These are phyloP conservation scores for Sorex araneus DNA, from an alignment of 2,113 vertebrate species.

Conservation along the genomic window DNA sequence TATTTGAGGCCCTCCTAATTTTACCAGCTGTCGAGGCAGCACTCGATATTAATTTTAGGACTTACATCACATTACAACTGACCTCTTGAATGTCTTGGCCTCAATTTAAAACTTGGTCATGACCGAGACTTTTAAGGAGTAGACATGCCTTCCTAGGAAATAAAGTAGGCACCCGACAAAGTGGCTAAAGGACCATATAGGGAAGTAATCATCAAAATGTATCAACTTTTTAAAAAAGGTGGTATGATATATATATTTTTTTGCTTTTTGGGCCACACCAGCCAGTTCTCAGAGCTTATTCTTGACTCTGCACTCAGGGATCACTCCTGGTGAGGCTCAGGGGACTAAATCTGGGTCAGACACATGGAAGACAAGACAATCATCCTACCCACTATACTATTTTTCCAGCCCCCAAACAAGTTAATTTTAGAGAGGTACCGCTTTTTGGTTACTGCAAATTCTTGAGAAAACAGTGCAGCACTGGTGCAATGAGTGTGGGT, in stretches of 20 bases:
- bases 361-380: too few relatives aligned
- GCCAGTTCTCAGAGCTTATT: too few relatives aligned
- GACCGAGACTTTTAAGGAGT: slow-evolving; percentile 17
- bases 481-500: not conserved
- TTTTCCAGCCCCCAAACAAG: too few relatives aligned
- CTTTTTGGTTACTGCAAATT: slow-evolving; percentile 3
- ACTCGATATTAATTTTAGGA: slow-evolving; percentile 59
- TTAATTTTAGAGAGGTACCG: slow-evolving; percentile 22
- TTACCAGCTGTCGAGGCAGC: slow-evolving; percentile 62
- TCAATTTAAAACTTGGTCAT: slow-evolving; percentile 59
- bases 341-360: too few relatives aligned
- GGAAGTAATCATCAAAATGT: not conserved
- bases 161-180: slow-evolving; percentile 21
- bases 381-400: too few relatives aligned
- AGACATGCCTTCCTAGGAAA: slow-evolving; percentile 16
- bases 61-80: slow-evolving; percentile 31
- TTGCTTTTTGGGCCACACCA: too few relatives aligned
- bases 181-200: not conserved
- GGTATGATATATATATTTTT: too few relatives aligned
- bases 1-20: slow-evolving; percentile 38
- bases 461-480: slow-evolving; percentile 22
- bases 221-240: too few relatives aligned
- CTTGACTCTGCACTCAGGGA: too few relatives aligned
- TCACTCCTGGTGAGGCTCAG: too few relatives aligned
- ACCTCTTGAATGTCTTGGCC: slow-evolving; percentile 29